Evolutionary conservation across 2,797 vertebrate genomes (phyloP).

Genomic region (Micropoecilia bifurca): DNA sequence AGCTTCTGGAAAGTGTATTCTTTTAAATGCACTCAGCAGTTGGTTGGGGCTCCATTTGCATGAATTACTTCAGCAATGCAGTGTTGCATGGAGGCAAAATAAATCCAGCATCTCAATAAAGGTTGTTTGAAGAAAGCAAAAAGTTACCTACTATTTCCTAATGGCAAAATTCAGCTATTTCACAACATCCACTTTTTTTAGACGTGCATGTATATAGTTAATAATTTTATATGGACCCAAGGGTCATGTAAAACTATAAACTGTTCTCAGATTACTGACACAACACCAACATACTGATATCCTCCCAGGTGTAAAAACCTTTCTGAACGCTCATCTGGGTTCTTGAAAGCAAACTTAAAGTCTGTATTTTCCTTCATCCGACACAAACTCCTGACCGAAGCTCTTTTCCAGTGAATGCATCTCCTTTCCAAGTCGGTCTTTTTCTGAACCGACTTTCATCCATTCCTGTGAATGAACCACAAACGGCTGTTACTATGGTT

Average conservation of each 20-base stretch:
- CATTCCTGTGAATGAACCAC: slow-evolving; percentile 47
- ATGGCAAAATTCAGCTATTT: neutral
- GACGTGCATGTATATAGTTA: neutral
- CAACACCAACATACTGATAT: slow-evolving; percentile 17
- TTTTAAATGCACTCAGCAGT: neutral
- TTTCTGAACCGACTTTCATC: slow-evolving; percentile 41
- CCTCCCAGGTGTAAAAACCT: neutral
- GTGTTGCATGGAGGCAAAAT: neutral
- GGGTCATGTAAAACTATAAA: neutral
- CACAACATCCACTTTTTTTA: neutral
- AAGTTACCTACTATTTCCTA: neutral
- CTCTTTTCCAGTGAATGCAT: slow-evolving; percentile 33
- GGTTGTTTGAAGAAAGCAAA: neutral
- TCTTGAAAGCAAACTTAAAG: neutral
- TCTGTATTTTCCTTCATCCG: slow-evolving; percentile 29
- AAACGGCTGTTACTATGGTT: slow-evolving; percentile 59
- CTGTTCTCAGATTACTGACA: neutral
- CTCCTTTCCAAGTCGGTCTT: slow-evolving; percentile 56
- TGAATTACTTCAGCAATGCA: neutral
- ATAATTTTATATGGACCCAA: neutral
- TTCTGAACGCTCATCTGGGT: neutral
- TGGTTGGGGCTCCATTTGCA: neutral
- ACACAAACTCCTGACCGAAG: slow-evolving; percentile 28
- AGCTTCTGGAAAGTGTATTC: neutral
- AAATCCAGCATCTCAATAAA: neutral